Base-by-base conservation (phyloP, 2,113 vertebrate genomes). In the Tetraodon nigroviridis region DNA sequence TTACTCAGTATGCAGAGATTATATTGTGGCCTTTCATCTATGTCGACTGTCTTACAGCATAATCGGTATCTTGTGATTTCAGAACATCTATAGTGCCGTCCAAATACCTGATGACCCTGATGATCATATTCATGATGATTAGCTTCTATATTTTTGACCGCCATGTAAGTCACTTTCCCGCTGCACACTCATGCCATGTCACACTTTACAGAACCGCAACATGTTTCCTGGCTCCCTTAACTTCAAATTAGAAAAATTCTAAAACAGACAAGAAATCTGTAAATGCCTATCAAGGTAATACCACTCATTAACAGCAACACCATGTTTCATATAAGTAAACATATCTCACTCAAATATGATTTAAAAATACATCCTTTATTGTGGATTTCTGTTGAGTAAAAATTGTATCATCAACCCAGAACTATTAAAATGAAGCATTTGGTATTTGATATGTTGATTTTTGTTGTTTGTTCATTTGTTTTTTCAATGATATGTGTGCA, bases 101-200 rank as follows among this genome's bases (percentile, higher is more conserved):
- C n/a, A 94, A 93, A 78, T 97, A 95, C 63, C 91, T 93, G 21
- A 91, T 95, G 93, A 95, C 94, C 0, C 84, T 74, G 17, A 98
- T 97, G 94, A 88, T 98, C 72, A 87, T 95, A 22, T 17, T 96
- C 19, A 96, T 99, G 91, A 94, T 94, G 95, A 87, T 98, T 54
- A 87, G 93, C 64, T 94, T 99, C 71, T 99, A 98, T 86, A 92
- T 92, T 79, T 98, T 94, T 82, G 90, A 93, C 27, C 93, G 94
- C 13, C 94, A 98, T 0, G 96, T 98, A 82, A 92, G 96, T 93
- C 42, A 24, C 19, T 17, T 46, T 19, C 51, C 37, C 47, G 27
- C 4, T 19, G 1, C 7, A 6, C 6, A 19, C 40, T 32, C 41
- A 66, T 47, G 29, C 7, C 24, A 22, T 17, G 55, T 47, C 5